Evolutionary conservation across 2,888 invertebrate genomes (phyloP), one percentile per base, ranked within the genome.

Genomic region (Odontothrips loti): DNA sequence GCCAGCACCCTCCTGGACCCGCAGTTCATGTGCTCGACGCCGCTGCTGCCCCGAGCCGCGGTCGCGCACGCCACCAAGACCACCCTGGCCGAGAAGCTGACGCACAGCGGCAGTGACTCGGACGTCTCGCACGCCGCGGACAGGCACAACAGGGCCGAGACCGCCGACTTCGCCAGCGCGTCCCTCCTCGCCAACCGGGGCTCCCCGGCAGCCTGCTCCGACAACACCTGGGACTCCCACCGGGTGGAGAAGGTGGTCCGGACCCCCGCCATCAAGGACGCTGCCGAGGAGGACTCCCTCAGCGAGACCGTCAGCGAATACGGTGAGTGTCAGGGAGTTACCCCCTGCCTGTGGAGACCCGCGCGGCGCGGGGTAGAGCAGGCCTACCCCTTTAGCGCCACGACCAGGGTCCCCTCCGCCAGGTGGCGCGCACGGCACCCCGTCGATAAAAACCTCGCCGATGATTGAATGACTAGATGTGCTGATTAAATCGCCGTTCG

Each of bases 141-240:
- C 68, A 20, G 68, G n/a, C n/a, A 9, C 9, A 0, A 68, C 68
- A 9, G 0, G 68, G 23, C 68, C 68, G 68, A 68, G 23, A 23
- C n/a, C 23, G 27, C 68, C 1, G 68, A 75, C 68, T 75, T 27
- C 68, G 68, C 9, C 23, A 75, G 68, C 27, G 68, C 68, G 27
- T 75, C 68, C 23, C 27, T 75, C 23, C 68, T 27, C 23, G 68
- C 23, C 68, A 75, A 23, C 68, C 68, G 68, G 68, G 68, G 68
- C 23, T 27, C 68, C n/a, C 68, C 68, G 68, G n/a, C n/a, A 23
- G 11, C n/a, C n/a, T n/a, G n/a, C n/a, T n/a, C 68, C 27, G 68
- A 75, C 68, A 27, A 75, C 68, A 75, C 68, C 68, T 75, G 68
- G 68, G 68, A 75, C 27, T 75, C 68, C 1, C 68, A 75, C 68